phyloP scores from a whole-genome alignment of 92 coral and sea anemone species.

The Diadumene lineata region DNA sequence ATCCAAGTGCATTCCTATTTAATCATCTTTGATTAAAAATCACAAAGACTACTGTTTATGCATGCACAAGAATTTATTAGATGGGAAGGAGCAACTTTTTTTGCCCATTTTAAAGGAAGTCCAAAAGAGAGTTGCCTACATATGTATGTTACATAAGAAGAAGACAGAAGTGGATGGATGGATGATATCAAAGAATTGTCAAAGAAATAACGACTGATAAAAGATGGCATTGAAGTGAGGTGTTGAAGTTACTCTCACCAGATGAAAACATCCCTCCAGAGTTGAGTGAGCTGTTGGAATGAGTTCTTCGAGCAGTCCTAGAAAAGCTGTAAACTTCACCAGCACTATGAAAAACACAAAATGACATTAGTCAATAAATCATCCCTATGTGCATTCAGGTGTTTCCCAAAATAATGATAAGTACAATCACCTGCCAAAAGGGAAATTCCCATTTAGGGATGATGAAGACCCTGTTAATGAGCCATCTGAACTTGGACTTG shows the following conservation, averaged over 20 bases:
- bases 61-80: too few species aligned
- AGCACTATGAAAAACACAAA: conserved; percentile 41
- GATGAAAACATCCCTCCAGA: conserved; percentile 87
- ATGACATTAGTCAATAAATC: background rate
- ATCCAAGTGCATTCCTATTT: too few species aligned
- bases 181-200: background rate
- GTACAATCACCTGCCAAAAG: conserved; percentile 68
- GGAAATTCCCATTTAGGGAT: conserved; percentile 74
- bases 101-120: too few species aligned
- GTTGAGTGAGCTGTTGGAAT: conserved; percentile 74
- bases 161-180: too few species aligned
- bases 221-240: too few species aligned
- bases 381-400: too few species aligned
- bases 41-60: too few species aligned
- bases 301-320: conserved; percentile 62
- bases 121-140: too few species aligned
- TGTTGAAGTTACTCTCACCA: conserved; percentile 27
- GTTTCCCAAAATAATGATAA: background rate
- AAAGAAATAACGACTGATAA: too few species aligned
- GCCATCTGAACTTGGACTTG: conserved; percentile 95
- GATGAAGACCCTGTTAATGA: conserved; percentile 91
- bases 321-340: conserved; percentile 71
- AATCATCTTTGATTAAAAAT: too few species aligned
- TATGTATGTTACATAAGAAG: too few species aligned
- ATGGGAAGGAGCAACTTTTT: too few species aligned